Evolutionary conservation across 92 coral and sea anemone genomes (phyloP), one percentile per base, ranked within the genome.

Genomic region (Hydrozoanthus gracilis): DNA sequence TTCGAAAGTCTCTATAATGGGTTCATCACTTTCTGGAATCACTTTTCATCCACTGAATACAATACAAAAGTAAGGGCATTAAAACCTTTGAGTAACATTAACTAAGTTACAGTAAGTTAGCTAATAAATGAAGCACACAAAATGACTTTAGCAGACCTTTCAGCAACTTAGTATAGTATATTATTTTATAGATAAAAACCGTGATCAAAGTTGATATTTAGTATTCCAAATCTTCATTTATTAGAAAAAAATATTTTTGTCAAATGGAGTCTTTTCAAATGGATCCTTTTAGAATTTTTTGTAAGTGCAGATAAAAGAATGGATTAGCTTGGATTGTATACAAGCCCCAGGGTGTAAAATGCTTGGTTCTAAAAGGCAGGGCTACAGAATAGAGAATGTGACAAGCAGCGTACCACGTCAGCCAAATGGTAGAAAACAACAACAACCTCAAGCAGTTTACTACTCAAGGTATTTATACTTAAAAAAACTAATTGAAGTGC

Each of bases 371-470:
- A 69, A 83, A 20, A 83, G 87, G 35, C 71, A 39, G 46, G 88
- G 82, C 67, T 85, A 85, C 52, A 58, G 49, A 51, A 18, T n/a
- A 10, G 88, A 85, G 51, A 78, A 78, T 54, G 88, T 85, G 3
- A 85, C 88, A 27, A 49, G 88, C 88, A 16, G 82, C 88, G 4
- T 85, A 85, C 15, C 82, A 85, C 46, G 35, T 85, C 14, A 16
- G 44, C 45, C 48, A 54, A 17, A 84, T 84, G 71, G 49, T 72
- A 13, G 16, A 72, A 18, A 51, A 3, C 5, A 20, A 84, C 82
- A 71, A 84, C 54, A 85, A 73, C 48, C 44, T 86, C 39, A 73
- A 86, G 73, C 88, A 86, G 83, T 86, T 86, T 44, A 86, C 82
- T 86, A n/a, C n/a, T n/a, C n/a, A n/a, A n/a, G n/a, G n/a, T n/a